phyloP scores from a whole-genome alignment of 2,888 invertebrate species.

The Siphonodentalium dalli region DNA sequence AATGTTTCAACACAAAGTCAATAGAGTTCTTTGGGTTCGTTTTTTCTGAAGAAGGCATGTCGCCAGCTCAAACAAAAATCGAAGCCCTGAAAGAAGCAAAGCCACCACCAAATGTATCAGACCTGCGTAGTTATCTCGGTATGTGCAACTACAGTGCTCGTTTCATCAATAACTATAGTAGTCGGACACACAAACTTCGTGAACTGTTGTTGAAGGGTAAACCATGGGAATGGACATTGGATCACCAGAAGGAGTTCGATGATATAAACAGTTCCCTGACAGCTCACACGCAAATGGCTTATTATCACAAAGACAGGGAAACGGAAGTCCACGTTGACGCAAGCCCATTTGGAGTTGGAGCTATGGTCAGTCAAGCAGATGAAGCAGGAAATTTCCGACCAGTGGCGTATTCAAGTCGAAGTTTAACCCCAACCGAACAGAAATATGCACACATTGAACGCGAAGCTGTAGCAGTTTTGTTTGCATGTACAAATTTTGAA shows the following conservation, averaged over 20 bases:
- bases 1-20: no score
- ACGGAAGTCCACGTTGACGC: neutral
- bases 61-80: no score
- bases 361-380: no score
- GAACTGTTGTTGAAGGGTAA: neutral
- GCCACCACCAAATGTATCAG: neutral
- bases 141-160: neutral
- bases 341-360: neutral
- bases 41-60: no score
- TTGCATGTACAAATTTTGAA: neutral
- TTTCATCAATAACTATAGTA: neutral
- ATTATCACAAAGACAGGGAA: neutral
- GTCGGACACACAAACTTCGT: neutral
- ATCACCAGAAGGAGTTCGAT: neutral
- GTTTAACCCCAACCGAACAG: no score
- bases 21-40: no score
- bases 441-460: no score
- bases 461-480: neutral
- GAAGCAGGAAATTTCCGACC: no score
- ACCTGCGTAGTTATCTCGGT: neutral
- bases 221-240: neutral
- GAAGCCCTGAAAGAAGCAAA: no score
- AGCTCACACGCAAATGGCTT: neutral
- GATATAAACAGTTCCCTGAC: neutral
- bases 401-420: no score